Evolutionary conservation across 2,888 invertebrate species (phyloP), one percentile per base, ranked within the genome.

Genomic region (Apotomis capreana): DNA sequence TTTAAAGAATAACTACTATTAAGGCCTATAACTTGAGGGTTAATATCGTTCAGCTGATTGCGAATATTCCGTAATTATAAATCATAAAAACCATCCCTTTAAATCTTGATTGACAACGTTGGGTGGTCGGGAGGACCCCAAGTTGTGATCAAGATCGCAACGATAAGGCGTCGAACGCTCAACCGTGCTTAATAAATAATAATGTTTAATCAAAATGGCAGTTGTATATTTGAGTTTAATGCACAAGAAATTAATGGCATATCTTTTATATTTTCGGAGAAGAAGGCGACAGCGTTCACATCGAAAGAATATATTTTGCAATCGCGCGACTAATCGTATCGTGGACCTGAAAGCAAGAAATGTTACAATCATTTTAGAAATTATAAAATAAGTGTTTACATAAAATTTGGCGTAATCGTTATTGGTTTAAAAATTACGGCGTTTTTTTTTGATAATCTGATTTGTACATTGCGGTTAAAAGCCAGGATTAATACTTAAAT

Each of bases 111-210:
- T 63, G 72, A 72, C 54, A 63, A 13, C 65, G 57, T 62, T 70
- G 70, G 70, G 74, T 74, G 74, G 74, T 51, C 74, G 62, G 37
- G 64, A 60, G 46, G 63, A 69, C 54, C 59, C 54, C 5, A 46
- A 51, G 44, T 59, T 64, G 46, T 55, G 13, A 49, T 51, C 51
- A 37, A 64, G 62, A 65, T 65, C 49, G 61, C 70, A 71, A 73
- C 62, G 74, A 76, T 78, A 75, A 74, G 76, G 78, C 72, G 74
- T 76, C 69, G 60, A 55, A 60, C 63, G 74, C 69, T 69, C 70
- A 74, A 65, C 73, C 70, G 63, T 70, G 57, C 74, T 69, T 59
- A 69, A 73, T 72, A 69, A 74, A 76, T 75, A 74, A 75, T 74
- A 70, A 64, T 70, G 74, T 64, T 75, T 70, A 74, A 73, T 69